Conservation (phyloP, 2,888 invertebrate species). For the Argynnis bischoffii region DNA sequence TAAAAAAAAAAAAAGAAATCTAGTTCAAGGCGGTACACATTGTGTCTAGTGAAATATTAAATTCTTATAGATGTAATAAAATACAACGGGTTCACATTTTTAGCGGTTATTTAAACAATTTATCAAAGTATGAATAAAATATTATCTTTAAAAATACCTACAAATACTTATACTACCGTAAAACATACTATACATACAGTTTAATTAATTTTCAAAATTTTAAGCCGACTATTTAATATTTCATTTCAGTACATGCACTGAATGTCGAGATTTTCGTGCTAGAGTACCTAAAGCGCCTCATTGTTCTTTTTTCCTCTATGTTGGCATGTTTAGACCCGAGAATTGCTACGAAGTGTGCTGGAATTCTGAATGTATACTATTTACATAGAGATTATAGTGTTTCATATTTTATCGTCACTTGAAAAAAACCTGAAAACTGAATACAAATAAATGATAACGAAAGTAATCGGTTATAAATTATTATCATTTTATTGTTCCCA, state of each 20-base stretch:
- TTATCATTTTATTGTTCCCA: too few species aligned
- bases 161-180: too few species aligned
- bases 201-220: background rate
- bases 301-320: constrained; percentile 17
- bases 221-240: constrained; percentile 14
- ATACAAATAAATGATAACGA: too few species aligned
- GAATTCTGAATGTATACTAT: constrained; percentile 9
- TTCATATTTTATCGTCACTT: too few species aligned
- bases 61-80: constrained; percentile 32
- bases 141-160: too few species aligned
- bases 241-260: constrained; percentile 6
- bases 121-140: too few species aligned
- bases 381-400: background rate
- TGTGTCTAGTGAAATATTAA: constrained; percentile 31
- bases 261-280: constrained; percentile 17
- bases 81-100: background rate
- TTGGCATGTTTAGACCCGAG: constrained; percentile 11
- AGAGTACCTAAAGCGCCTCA: constrained; percentile 12
- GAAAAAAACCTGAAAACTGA: too few species aligned
- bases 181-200: too few species aligned
- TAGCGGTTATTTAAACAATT: too few species aligned
- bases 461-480: background rate
- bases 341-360: constrained; percentile 6
- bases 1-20: too few species aligned
- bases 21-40: constrained; percentile 42